Evolutionary conservation across 1,140 invertebrate genomes (phyloP).

Genomic region (Halesus radiatus): DNA sequence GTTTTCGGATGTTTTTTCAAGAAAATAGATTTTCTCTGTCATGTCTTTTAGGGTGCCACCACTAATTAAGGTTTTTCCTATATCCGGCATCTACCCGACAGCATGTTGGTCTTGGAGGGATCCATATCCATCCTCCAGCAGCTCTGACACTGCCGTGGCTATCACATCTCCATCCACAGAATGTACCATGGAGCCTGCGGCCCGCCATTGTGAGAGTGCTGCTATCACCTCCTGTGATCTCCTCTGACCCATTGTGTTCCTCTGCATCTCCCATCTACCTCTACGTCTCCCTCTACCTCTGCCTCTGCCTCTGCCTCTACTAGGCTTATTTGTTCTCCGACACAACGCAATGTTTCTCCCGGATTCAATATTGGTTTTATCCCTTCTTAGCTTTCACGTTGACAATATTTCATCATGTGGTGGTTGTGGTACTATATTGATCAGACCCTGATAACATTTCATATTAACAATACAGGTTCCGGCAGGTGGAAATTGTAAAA

Average conservation of each 20-base stretch:
- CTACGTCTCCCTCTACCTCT: not conserved
- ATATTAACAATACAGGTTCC: too few relatives aligned
- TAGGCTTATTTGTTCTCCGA: slow-evolving; percentile 2
- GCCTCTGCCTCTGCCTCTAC: not conserved
- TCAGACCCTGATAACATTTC: too few relatives aligned
- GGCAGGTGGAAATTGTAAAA: too few relatives aligned
- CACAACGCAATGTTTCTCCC: not conserved
- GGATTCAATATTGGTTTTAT: not conserved
- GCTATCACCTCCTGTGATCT: slow-evolving; percentile 8
- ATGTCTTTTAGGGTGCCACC: too few relatives aligned
- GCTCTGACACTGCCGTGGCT: not conserved
- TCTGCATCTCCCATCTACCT: not conserved
- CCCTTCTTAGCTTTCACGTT: not conserved
- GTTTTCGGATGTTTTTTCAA: not conserved
- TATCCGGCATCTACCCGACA: not conserved
- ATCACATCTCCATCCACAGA: slow-evolving; percentile 28
- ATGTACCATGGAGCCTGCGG: slow-evolving; percentile 24
- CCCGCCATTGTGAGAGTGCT: slow-evolving; percentile 28
- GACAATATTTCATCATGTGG: too few relatives aligned
- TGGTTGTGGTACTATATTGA: too few relatives aligned
- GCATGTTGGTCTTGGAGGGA: not conserved
- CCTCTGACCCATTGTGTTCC: slow-evolving; percentile 23
- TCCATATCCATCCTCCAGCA: not conserved
- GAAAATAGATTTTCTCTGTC: too few relatives aligned
- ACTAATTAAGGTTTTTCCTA: not conserved